phyloP scores from a whole-genome alignment of 2,888 invertebrate species.

The Laothoe populi region DNA sequence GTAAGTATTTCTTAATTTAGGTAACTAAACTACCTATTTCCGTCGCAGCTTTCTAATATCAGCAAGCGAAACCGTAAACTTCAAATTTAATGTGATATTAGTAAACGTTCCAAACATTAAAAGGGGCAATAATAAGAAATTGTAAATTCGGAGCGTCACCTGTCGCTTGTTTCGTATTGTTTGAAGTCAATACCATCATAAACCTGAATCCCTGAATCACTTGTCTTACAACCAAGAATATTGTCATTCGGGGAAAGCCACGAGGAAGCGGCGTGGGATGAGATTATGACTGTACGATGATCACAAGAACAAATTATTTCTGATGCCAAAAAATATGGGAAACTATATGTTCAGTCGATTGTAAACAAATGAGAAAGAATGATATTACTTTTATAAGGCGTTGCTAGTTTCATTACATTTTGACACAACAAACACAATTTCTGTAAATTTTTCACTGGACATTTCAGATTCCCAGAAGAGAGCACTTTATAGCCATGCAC shows the following conservation, averaged over 20 bases:
- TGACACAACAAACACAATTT: not conserved
- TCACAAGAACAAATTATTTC: not conserved
- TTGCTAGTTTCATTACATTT: not conserved
- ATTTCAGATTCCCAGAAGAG: conserved; percentile 27
- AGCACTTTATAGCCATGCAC: conserved; percentile 9
- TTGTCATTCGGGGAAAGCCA: conserved; percentile 20
- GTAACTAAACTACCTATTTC: not conserved
- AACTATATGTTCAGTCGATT: not conserved
- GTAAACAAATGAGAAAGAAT: not conserved
- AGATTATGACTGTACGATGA: conserved; percentile 1
- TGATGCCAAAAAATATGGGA: not conserved
- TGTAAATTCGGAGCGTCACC: not conserved
- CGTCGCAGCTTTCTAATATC: not conserved
- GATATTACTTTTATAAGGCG: not conserved
- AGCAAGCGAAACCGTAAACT: not conserved
- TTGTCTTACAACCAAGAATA: conserved; percentile 1
- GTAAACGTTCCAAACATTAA: not conserved
- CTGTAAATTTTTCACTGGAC: conserved; percentile 2
- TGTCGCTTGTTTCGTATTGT: not conserved
- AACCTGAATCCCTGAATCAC: conserved; percentile 20
- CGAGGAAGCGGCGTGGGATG: conserved; percentile 19
- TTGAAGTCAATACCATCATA: conserved; percentile 3
- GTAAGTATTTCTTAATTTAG: not conserved
- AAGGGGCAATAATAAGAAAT: not conserved
- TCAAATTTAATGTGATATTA: not conserved